Base-by-base conservation (phyloP, 2,888 invertebrate genomes). In the Drymonia ruficornis region DNA sequence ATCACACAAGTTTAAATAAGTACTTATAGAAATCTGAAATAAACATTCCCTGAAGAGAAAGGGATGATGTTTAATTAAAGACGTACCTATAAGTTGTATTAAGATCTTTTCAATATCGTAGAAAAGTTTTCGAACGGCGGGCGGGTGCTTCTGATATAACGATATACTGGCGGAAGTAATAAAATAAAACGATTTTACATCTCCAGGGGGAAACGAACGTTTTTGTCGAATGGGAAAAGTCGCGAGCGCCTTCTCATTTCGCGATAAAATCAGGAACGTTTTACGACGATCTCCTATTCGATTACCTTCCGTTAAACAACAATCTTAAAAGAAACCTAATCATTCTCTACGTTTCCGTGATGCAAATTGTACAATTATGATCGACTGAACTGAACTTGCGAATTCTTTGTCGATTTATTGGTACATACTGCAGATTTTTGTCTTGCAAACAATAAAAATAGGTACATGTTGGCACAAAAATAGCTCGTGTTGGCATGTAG, bases 131-230 rank as follows among this genome's bases (percentile, higher is more conserved):
- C 66, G 63, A 82, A 81, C 75, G 73, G 76, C 81, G 78, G 81
- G 83, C 80, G 79, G 80, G 78, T 77, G 80, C 78, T 80, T 76
- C 77, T 81, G 83, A 86, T 89, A 86, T 87, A 87, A 84, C 86
- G 86, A 88, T 91, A 89, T 90, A 91, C 86, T 84, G 85, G 81
- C 81, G 90, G 90, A 90, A 89, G 89, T 89, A 90, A 91, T 91
- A 92, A 91, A 92, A 92, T 91, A 90, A 92, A 92, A 91, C 91
- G 90, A 91, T 91, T 92, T 91, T 90, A 91, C 91, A 91, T 91
- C 90, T 89, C 84, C 82, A 83, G 86, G 89, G 89, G 89, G 88
- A 87, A 86, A 84, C 82, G 87, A 87, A 85, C 88, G 88, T 90
- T 91, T 91, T 90, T 90, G 87, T 85, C 84, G 86, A 91, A 91